A percentile compares a stretch with the other conserved stretches of the same genome.
These are phyloP conservation scores for Tragelaphus scriptus DNA, from an alignment of 2,113 vertebrate species.

Conservation along the genomic window DNA sequence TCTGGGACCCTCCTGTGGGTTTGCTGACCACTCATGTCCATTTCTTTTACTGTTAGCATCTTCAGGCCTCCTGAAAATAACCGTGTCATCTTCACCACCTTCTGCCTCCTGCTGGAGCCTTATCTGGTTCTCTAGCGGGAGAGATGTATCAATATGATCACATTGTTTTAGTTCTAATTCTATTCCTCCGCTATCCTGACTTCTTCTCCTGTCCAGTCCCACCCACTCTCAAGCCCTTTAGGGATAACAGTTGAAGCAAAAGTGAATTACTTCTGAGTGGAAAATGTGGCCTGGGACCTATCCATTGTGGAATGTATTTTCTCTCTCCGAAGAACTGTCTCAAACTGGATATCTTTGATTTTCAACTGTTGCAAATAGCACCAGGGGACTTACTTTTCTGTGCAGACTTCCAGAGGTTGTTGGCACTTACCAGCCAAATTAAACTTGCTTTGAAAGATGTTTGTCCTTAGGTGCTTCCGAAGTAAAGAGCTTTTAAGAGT, in stretches of 20 bases:
- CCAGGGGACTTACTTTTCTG: neutral
- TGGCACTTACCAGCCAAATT: neutral
- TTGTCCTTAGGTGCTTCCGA: neutral
- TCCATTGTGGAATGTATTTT: neutral
- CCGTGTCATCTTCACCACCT: neutral
- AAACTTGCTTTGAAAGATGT: slow-evolving; percentile 3
- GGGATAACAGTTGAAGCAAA: slow-evolving; percentile 27
- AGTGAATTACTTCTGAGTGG: slow-evolving; percentile 52
- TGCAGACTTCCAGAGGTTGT: neutral
- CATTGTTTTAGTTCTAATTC: slow-evolving; percentile 35
- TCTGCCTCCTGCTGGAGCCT: neutral
- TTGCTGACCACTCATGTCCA: neutral
- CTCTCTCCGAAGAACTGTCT: neutral
- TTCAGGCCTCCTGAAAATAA: neutral
- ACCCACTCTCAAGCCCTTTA: neutral
- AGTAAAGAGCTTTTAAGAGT: neutral
- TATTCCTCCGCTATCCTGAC: neutral
- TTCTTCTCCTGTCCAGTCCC: neutral
- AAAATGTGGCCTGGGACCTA: slow-evolving; percentile 12
- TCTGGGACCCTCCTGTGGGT: neutral
- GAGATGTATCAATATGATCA: neutral
- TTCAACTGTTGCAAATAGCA: neutral
- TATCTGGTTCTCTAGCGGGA: slow-evolving; percentile 18
- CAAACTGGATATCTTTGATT: slow-evolving; percentile 38
- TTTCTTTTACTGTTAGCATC: neutral